Conservation (phyloP, 2,888 invertebrate genomes). For the Acanthopleura granulata region DNA sequence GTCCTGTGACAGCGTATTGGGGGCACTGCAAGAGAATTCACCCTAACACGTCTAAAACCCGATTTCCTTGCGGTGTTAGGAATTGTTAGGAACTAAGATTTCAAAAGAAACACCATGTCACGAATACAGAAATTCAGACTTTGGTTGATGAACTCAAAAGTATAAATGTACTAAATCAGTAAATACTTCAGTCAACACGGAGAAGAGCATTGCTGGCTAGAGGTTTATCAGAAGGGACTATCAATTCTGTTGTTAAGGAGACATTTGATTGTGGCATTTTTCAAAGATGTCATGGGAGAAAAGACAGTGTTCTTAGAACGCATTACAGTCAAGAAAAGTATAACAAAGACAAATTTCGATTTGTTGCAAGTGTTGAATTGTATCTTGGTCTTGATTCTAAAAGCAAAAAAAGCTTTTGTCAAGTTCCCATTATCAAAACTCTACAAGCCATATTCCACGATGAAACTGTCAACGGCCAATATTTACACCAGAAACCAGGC, state of each 20-base stretch:
- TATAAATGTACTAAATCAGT: too few relatives aligned
- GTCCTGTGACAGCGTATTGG: neutral
- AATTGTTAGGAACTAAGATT: neutral
- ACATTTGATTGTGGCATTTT: conserved; percentile 2
- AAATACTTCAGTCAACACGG: too few relatives aligned
- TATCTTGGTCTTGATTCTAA: too few relatives aligned
- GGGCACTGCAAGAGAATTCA: neutral
- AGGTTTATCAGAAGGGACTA: too few relatives aligned
- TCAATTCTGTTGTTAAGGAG: neutral
- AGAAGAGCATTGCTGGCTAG: too few relatives aligned
- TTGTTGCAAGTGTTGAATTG: too few relatives aligned
- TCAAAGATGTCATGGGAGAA: conserved; percentile 25
- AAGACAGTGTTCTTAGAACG: conserved; percentile 23
- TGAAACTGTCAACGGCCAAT: conserved; percentile 3
- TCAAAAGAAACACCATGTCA: too few relatives aligned
- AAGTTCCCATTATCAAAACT: too few relatives aligned
- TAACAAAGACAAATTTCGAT: neutral
- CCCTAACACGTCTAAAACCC: neutral
- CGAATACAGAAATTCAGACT: too few relatives aligned
- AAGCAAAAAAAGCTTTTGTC: conserved; percentile 5
- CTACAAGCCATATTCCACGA: too few relatives aligned
- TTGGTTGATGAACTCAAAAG: too few relatives aligned
- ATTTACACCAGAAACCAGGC: neutral
- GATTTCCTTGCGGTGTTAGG: neutral
- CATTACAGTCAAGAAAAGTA: too few relatives aligned